Base-by-base conservation (phyloP, 2,797 vertebrate genomes). In the Sebastes kiyomatsui region DNA sequence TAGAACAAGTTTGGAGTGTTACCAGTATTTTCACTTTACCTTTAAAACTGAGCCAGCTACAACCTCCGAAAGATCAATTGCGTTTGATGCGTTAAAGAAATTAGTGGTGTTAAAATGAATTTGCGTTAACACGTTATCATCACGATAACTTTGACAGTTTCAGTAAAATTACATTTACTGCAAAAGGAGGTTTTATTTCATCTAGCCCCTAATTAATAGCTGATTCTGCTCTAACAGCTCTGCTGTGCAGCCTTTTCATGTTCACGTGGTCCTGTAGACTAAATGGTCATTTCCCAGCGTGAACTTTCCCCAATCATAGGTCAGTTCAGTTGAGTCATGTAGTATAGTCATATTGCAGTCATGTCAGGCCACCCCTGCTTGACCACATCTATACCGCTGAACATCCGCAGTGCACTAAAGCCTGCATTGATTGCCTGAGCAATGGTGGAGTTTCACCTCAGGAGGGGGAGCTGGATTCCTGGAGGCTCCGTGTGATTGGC, bases 401-500 rank as follows among this genome's bases (percentile, higher is more conserved):
- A 84, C 59, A 59, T 66, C 54, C 55, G 65, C 32, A 30, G 20
- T 74, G 58, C 79, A 76, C 62, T 80, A 28, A 28, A 72, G 60
- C 16, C 46, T 3, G 6, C 70, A 86, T 60, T 84, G 81, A 83
- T 82, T 86, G 61, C 18, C 16, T 69, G 61, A 64, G 55, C 61
- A 28, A 46, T 35, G 28, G 32, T 54, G 49, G 59, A 68, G 59
- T 42, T 80, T 80, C 23, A 69, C 30, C 65, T 83, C 65, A 56
- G 71, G 11, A 6, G 14, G 58, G 56, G 28, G 25, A 35, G 23
- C 46, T 20, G 54, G 67, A 32, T 18, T 80, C 84, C 68, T n/a
- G 61, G 80, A 76, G 80, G 67, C 65, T 67, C 22, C 20, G 11
- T 67, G 56, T 87, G 81, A 89, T 89, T 89, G 85, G 75, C 12